Evolutionary conservation across 2,888 invertebrate genomes (phyloP).

Genomic region (Drosophila meridiana): DNA sequence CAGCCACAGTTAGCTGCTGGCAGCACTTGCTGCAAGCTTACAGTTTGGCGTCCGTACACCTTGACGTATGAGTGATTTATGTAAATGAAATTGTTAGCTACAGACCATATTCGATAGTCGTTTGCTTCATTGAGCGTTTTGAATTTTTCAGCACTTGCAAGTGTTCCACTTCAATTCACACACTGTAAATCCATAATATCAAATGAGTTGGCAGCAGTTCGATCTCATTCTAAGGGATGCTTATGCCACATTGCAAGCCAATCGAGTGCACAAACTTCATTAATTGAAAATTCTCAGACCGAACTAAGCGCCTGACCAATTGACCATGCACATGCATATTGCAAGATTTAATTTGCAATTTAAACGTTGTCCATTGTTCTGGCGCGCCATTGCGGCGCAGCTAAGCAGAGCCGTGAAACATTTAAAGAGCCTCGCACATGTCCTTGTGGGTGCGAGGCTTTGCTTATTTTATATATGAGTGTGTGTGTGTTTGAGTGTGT

Average conservation of each 20-base stretch:
- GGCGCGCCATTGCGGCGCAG: constrained; percentile 20
- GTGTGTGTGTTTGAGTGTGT: background rate
- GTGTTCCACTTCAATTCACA: constrained; percentile 35
- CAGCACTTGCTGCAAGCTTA: constrained; percentile 22
- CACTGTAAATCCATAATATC: constrained; percentile 20
- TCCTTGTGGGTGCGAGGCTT: constrained; percentile 38
- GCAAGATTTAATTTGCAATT: constrained; percentile 61
- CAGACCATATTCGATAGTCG: constrained; percentile 34
- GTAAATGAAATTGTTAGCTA: constrained; percentile 68
- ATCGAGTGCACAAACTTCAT: constrained; percentile 36
- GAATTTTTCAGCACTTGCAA: background rate
- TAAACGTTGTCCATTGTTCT: constrained; percentile 18
- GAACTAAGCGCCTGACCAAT: constrained; percentile 22
- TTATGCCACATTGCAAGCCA: constrained; percentile 27
- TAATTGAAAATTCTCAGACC: constrained; percentile 44
- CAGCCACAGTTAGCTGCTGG: constrained; percentile 37
- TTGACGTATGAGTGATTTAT: constrained; percentile 73
- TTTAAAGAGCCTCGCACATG: constrained; percentile 47
- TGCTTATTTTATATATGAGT: background rate
- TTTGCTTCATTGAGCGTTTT: constrained; percentile 34
- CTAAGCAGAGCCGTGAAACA: constrained; percentile 54
- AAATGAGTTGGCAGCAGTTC: constrained; percentile 52
- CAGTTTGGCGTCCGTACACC: constrained; percentile 38
- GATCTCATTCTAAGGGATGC: constrained; percentile 28
- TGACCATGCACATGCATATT: constrained; percentile 53